These are phyloP conservation scores for Gambusia holbrooki DNA, from an alignment of 2,113 vertebrate species.

Conservation along the genomic window DNA sequence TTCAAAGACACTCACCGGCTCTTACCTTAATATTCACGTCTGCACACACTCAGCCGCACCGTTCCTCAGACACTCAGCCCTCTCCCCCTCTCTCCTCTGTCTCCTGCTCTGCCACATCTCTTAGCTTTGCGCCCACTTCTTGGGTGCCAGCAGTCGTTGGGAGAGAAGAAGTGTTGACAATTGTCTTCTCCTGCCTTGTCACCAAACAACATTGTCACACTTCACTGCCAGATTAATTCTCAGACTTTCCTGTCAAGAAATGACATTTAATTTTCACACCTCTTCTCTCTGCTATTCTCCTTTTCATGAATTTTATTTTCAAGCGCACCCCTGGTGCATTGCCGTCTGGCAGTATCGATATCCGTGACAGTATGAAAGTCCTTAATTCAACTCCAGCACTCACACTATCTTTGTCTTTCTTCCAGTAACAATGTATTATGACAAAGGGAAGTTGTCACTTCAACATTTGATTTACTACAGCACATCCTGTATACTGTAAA, in stretches of 20 bases:
- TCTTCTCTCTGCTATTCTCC: constrained; percentile 71
- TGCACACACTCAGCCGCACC: background rate
- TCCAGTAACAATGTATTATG: constrained; percentile 42
- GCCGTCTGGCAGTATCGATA: constrained; percentile 71
- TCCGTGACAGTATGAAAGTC: constrained; percentile 65
- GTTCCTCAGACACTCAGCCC: constrained; percentile 2
- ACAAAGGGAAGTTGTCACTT: constrained; percentile 55
- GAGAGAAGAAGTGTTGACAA: constrained; percentile 77
- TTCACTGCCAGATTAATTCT: constrained; percentile 80
- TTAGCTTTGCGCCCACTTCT: constrained; percentile 62
- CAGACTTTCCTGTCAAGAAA: constrained; percentile 78
- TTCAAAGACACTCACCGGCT: constrained; percentile 13
- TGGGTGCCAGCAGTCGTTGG: constrained; percentile 72
- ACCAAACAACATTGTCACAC: constrained; percentile 80
- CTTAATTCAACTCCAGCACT: constrained; percentile 55
- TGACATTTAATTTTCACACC: constrained; percentile 82
- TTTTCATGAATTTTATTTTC: constrained; percentile 70
- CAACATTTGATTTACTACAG: background rate
- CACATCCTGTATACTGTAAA: background rate
- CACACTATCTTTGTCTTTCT: constrained; percentile 54
- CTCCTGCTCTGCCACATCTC: constrained; percentile 44
- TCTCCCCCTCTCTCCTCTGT: constrained; percentile 11
- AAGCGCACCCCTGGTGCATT: constrained; percentile 58
- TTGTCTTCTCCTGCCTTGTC: constrained; percentile 79
- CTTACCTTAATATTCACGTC: constrained; percentile 12